phyloP scores from a whole-genome alignment of 2,113 vertebrate genomes.

The Micronycteris hirsuta region DNA sequence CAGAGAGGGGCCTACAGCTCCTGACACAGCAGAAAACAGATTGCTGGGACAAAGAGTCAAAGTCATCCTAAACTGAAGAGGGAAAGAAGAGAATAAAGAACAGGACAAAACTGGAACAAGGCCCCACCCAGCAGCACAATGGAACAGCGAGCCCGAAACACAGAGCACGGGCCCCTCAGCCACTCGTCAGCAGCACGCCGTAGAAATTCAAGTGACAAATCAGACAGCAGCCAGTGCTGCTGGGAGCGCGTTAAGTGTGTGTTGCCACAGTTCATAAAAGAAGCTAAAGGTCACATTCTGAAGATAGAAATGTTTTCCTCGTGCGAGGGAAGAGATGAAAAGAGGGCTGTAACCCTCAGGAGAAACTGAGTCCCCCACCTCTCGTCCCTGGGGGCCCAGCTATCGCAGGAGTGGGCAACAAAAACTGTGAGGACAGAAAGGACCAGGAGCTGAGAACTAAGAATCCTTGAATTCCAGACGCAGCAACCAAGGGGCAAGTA shows the following conservation, averaged over 20 bases:
- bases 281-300: slow-evolving; percentile 41
- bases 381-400: background rate
- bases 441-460: background rate
- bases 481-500: background rate
- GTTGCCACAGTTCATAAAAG: slow-evolving; percentile 10
- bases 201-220: slow-evolving; percentile 15
- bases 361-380: background rate
- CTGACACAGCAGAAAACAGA: background rate
- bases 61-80: background rate
- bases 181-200: background rate
- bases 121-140: background rate
- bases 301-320: slow-evolving; percentile 39
- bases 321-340: background rate
- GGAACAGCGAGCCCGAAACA: background rate
- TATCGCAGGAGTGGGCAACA: background rate
- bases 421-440: background rate
- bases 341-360: background rate
- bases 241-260: background rate
- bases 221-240: background rate
- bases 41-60: background rate
- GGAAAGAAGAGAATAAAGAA: background rate
- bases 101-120: background rate
- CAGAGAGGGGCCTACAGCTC: background rate
- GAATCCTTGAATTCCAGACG: background rate
- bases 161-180: background rate